Base-by-base conservation (phyloP, 2,113 vertebrate species). In the Oreotrochilus melanogaster region DNA sequence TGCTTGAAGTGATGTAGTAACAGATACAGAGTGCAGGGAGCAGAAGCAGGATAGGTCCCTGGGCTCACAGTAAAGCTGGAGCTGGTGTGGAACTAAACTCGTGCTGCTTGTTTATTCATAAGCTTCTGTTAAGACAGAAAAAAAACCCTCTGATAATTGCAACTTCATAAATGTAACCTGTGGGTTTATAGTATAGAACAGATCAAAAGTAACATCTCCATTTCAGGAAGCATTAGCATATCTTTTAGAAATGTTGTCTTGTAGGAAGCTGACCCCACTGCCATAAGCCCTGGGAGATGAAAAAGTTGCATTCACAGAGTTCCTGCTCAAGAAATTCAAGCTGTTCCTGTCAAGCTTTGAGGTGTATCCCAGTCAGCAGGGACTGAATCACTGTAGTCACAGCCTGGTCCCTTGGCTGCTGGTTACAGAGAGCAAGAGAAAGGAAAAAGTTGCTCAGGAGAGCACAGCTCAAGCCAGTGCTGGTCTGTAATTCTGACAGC, bases 161-260 rank as follows among this genome's bases (percentile, higher is more conserved):
- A 87, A 82, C 39, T 93, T 88, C 25, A 12, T 92, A 85, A 89
- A 51, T 64, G 61, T 81, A 39, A 66, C 42, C 22, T 64, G 27
- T 86, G 72, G 27, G 9, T 51, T 90, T 75, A 31, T 23, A 53
- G 35, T 64, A 78, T 54, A 25, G 65, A 72, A 30, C 73, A 95
- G 86, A 61, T 91, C 16, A 81, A 96, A 81, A 95, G 28, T 92
- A 91, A 47, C 72, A 84, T 50, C 92, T 82, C 61, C 64, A 93
- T 94, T 61, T 92, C 65, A 56, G 48, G 33, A 86, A 93, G 80
- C 33, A 65, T 93, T 94, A 96, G 72, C 73, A 50, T 91, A 92
- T 94, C 47, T 92, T 62, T 95, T 88, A 82, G 39, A 91, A 89
- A 66, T 81, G 70, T 85, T 93, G 57, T 50, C 39, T 88, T 88